Conservation (phyloP, 1,140 invertebrate species). For the Conus ventricosus region DNA sequence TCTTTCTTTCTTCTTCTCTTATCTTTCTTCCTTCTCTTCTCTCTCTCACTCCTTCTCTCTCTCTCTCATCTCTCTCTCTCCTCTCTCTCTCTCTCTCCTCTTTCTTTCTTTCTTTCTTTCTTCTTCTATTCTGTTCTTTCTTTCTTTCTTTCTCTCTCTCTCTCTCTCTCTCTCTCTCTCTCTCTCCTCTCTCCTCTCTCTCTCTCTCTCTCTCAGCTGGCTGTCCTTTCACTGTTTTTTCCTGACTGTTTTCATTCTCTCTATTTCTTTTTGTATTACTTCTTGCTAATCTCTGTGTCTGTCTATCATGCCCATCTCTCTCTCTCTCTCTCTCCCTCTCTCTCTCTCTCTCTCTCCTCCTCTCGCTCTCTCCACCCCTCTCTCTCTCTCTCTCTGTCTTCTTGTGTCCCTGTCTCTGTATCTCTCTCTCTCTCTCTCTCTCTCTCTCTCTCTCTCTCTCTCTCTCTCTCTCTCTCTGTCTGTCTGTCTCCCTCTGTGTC, state of each 20-base stretch:
- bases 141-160: background rate
- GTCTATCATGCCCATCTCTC: background rate
- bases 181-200: background rate
- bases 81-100: background rate
- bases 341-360: background rate
- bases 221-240: background rate
- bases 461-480: slow-evolving; percentile 2
- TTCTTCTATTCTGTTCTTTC: background rate
- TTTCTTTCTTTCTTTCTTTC: background rate
- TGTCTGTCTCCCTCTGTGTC: background rate
- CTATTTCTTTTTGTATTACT: no score
- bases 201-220: background rate
- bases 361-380: background rate
- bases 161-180: slow-evolving; percentile 10
- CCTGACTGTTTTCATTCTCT: background rate
- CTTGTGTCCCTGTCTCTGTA: background rate
- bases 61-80: background rate
- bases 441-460: slow-evolving; percentile 10
- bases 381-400: no score
- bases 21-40: background rate
- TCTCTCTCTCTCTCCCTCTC: no score
- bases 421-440: background rate
- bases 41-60: background rate
- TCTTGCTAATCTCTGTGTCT: background rate
- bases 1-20: background rate